Conservation (phyloP, 2,888 invertebrate species). For the Eupeodes luniger region DNA sequence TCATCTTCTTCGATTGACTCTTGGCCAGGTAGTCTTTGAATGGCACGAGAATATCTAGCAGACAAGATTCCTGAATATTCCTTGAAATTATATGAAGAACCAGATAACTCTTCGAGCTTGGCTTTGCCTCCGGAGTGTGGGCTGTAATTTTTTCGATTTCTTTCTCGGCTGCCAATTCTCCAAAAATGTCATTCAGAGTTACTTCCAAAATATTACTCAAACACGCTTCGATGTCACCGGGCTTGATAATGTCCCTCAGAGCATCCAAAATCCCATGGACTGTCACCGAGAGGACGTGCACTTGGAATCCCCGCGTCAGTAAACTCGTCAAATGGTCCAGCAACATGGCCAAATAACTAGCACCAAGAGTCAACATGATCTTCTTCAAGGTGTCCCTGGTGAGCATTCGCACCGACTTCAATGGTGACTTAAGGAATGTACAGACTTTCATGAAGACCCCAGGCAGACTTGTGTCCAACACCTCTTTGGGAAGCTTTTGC, state of each 20-base stretch:
- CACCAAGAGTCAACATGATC: constrained; percentile 93
- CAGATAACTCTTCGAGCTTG: constrained; percentile 93
- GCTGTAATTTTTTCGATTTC: constrained; percentile 93
- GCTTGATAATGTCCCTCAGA: constrained; percentile 88
- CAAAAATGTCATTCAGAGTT: constrained; percentile 95
- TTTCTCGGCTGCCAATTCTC: constrained; percentile 94
- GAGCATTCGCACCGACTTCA: constrained; percentile 93
- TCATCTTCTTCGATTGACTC: constrained; percentile 91
- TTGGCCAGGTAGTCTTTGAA: constrained; percentile 91
- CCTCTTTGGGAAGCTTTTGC: constrained; percentile 91
- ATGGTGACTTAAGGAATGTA: constrained; percentile 94
- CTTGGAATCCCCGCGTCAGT: constrained; percentile 95
- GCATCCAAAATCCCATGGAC: constrained; percentile 92
- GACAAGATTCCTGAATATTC: constrained; percentile 90
- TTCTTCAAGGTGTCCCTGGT: constrained; percentile 96
- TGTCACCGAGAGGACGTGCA: constrained; percentile 96
- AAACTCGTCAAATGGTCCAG: constrained; percentile 92
- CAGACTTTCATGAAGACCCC: constrained; percentile 95
- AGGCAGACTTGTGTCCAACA: constrained; percentile 91
- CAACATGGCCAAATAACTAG: constrained; percentile 90
- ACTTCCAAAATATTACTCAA: constrained; percentile 91
- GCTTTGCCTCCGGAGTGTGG: constrained; percentile 92
- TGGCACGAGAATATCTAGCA: constrained; percentile 91
- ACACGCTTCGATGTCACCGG: constrained; percentile 92
- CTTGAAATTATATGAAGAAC: constrained; percentile 92